A percentile compares a stretch with the other conserved stretches of the same genome.
Conservation (phyloP, 2,113 vertebrate genomes). For the Amblyopsis rosae region DNA sequence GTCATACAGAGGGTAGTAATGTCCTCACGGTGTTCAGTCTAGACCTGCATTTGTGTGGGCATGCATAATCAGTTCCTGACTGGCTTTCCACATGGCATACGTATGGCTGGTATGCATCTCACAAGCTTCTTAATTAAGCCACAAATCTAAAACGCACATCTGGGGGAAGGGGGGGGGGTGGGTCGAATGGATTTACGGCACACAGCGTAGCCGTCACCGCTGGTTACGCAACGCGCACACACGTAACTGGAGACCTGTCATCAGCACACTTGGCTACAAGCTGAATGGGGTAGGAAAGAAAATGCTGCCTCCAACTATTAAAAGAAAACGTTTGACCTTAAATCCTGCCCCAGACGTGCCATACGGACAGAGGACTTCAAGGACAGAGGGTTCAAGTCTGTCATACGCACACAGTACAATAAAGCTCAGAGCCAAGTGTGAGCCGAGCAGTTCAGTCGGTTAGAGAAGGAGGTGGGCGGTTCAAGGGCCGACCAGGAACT, state of each 20-base stretch:
- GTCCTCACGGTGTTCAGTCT: not conserved
- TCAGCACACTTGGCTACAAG: not conserved
- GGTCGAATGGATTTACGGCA: not conserved
- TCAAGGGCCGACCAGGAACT: no score
- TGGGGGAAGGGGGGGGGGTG: not conserved
- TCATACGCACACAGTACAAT: no score
- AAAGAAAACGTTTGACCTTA: no score
- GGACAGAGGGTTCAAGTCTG: no score
- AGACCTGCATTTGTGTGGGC: not conserved
- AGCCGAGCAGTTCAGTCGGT: no score
- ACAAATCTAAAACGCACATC: not conserved
- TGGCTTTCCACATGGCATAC: not conserved
- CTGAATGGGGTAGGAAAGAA: not conserved
- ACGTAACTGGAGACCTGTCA: conserved; percentile 5
- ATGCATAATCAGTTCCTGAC: not conserved
- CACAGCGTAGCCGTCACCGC: not conserved
- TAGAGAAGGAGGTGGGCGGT: no score
- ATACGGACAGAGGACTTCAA: no score
- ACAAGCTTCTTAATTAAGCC: conserved; percentile 20
- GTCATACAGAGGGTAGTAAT: no score
- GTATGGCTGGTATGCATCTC: conserved; percentile 4
- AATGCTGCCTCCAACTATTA: not conserved
- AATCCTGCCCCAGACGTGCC: no score
- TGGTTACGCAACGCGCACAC: not conserved
- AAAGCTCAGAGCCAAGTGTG: no score